phyloP scores from a whole-genome alignment of 2,113 vertebrate species.

The Pseudopipra pipra region DNA sequence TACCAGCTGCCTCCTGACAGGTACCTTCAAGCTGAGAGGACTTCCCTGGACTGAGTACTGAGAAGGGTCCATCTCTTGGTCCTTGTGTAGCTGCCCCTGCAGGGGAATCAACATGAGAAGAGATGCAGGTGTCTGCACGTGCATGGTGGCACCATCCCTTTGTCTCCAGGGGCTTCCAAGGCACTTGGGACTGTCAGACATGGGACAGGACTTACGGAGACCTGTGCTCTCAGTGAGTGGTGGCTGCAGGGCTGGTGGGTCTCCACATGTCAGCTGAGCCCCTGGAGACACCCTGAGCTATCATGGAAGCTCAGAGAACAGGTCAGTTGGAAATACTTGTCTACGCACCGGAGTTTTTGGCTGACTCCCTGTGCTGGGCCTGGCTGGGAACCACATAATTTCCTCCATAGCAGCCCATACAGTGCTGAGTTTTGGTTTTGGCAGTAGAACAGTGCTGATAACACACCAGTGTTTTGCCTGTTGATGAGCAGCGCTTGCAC shows the following conservation, averaged over 20 bases:
- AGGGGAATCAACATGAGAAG: rapidly evolving
- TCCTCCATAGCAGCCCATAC: not conserved
- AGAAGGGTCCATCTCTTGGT: not conserved
- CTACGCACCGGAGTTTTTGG: not conserved
- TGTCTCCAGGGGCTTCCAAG: not conserved
- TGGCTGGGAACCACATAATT: not conserved
- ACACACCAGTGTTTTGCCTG: not conserved
- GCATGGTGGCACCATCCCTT: not conserved
- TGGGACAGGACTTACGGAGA: not conserved
- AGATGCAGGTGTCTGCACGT: not conserved
- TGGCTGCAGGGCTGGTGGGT: not conserved
- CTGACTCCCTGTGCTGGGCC: not conserved
- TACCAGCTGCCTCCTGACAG: not conserved
- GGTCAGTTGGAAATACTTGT: not conserved
- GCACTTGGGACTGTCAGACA: not conserved
- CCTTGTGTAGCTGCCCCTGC: not conserved
- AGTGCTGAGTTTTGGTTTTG: not conserved
- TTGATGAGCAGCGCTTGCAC: not conserved
- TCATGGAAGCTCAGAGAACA: not conserved
- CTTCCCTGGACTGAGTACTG: rapidly evolving
- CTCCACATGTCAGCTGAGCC: not conserved
- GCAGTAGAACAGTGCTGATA: not conserved
- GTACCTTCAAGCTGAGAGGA: not conserved
- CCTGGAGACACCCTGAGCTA: not conserved
- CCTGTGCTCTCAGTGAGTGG: not conserved